Conservation (phyloP, 1,140 invertebrate species). For the Drosophila lacteicornis region DNA sequence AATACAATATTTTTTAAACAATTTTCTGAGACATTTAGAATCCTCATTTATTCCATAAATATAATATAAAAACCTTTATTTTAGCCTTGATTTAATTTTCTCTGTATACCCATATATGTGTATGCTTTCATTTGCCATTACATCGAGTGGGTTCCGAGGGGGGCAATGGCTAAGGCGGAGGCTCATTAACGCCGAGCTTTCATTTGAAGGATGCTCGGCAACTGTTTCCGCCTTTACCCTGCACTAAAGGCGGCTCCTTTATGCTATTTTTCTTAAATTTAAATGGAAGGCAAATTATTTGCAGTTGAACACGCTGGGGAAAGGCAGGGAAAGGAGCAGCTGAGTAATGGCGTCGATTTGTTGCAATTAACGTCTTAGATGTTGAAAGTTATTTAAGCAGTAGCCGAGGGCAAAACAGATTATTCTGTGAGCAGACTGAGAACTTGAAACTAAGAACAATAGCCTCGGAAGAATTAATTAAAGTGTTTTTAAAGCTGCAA, state of each 20-base stretch:
- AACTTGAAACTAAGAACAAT: slow-evolving; percentile 22
- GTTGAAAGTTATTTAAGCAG: slow-evolving; percentile 60
- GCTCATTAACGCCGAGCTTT: slow-evolving; percentile 70
- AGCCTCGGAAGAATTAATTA: not conserved
- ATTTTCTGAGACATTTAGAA: no score
- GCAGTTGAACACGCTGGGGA: slow-evolving; percentile 26
- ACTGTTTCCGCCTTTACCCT: slow-evolving; percentile 54
- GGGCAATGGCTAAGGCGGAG: slow-evolving; percentile 5
- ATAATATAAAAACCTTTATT: no score
- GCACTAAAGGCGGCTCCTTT: slow-evolving; percentile 4
- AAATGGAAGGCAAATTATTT: slow-evolving; percentile 48
- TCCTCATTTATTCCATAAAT: no score
- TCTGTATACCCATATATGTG: slow-evolving; percentile 11
- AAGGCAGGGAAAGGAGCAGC: slow-evolving; percentile 1
- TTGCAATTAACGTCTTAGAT: slow-evolving; percentile 71
- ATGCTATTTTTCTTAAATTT: slow-evolving; percentile 58
- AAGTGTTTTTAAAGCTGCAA: not conserved
- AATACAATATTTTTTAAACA: no score
- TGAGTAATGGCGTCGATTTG: slow-evolving; percentile 77
- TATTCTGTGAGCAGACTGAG: slow-evolving; percentile 1
- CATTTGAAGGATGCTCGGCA: slow-evolving; percentile 69
- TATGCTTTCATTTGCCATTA: slow-evolving; percentile 43
- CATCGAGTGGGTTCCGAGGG: slow-evolving; percentile 4
- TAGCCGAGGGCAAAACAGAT: slow-evolving; percentile 17
- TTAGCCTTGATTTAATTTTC: not conserved